Percentiles rank a stretch among this genome's conserved stretches.
phyloP scores from a whole-genome alignment of 2,888 invertebrate species.

The Dasypogon diadema region DNA sequence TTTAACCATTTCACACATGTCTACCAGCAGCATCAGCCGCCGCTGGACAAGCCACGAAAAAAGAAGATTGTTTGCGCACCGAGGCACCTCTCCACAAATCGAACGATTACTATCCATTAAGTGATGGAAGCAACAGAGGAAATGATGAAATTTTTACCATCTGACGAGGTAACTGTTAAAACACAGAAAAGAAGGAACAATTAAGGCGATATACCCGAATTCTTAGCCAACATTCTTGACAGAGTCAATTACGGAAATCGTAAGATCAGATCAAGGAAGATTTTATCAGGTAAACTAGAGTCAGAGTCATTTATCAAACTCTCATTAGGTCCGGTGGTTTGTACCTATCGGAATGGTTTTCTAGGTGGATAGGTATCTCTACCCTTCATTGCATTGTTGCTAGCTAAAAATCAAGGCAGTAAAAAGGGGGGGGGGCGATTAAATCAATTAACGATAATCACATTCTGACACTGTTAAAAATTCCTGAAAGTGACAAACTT shows the following conservation, averaged over 20 bases:
- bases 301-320: constrained; percentile 1
- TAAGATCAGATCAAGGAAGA: not conserved
- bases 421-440: no score
- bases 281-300: not conserved
- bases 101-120: not conserved
- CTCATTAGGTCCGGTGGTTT: constrained; percentile 1
- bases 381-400: no score
- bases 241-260: constrained; percentile 25
- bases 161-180: not conserved
- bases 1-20: not conserved
- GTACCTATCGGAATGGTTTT: no score
- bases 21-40: not conserved
- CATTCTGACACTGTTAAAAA: no score
- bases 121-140: not conserved
- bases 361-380: no score
- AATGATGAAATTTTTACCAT: constrained; percentile 2
- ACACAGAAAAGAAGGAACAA: constrained; percentile 18
- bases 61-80: not conserved
- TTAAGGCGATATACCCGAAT: constrained; percentile 22
- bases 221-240: constrained; percentile 8
- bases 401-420: no score
- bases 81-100: not conserved
- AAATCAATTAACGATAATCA: no score
- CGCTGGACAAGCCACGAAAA: no score
- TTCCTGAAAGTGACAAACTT: no score